These are phyloP conservation scores for Ryuthela nishihirai DNA, from an alignment of 2,888 invertebrate genomes.

Conservation along the genomic window DNA sequence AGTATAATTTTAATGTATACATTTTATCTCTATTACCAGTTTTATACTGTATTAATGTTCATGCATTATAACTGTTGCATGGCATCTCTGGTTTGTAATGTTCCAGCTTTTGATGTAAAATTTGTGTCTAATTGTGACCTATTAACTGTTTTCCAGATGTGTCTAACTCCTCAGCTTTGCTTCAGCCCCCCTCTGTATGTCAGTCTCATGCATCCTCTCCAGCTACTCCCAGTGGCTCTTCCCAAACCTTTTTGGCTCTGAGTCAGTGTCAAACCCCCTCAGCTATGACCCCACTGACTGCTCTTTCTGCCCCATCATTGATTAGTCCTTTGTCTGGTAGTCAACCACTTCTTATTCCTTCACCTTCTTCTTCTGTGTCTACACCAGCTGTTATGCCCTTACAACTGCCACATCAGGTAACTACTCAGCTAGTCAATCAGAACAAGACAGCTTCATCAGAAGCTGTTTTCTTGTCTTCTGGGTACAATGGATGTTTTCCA, in stretches of 20 bases:
- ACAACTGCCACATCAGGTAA: not conserved
- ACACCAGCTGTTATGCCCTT: slow-evolving; percentile 8
- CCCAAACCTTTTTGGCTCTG: slow-evolving; percentile 29
- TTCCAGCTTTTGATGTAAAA: too few species aligned
- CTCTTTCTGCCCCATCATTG: slow-evolving; percentile 29
- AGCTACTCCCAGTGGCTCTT: slow-evolving; percentile 21
- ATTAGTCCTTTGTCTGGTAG: slow-evolving; percentile 14
- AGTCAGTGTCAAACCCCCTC: slow-evolving; percentile 14
- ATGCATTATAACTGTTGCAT: too few species aligned
- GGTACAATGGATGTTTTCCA: too few species aligned
- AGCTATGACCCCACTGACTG: slow-evolving; percentile 17
- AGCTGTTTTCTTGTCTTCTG: too few species aligned
- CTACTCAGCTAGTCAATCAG: slow-evolving; percentile 24
- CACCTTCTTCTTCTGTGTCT: slow-evolving; percentile 8
- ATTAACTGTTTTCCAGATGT: slow-evolving; percentile 37
- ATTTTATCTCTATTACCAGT: too few species aligned
- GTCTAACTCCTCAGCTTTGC: slow-evolving; percentile 33
- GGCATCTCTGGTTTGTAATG: too few species aligned
- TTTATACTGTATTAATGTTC: too few species aligned
- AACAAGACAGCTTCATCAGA: slow-evolving; percentile 6
- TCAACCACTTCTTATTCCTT: not conserved
- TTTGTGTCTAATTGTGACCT: too few species aligned
- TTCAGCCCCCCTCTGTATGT: slow-evolving; percentile 29
- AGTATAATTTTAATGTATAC: too few species aligned
- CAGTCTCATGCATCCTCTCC: slow-evolving; percentile 27